A percentile compares a stretch with the other conserved stretches of the same genome.
These are phyloP conservation scores for Leucoma salicis DNA, from an alignment of 2,888 invertebrate genomes.

Conservation along the genomic window DNA sequence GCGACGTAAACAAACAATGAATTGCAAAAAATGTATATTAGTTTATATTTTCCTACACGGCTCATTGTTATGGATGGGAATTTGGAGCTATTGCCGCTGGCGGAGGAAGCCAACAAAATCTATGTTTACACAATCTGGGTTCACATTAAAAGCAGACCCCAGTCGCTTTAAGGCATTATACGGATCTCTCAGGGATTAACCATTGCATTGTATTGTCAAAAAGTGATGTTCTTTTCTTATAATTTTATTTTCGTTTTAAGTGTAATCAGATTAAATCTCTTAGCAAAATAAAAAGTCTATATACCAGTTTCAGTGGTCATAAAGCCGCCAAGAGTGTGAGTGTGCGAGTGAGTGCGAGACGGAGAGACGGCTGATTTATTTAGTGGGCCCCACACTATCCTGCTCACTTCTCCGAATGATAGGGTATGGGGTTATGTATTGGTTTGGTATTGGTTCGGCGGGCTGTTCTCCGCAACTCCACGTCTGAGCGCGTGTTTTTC, in stretches of 20 bases:
- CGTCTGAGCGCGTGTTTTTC: no score
- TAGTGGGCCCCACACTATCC: no score
- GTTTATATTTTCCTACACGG: background rate
- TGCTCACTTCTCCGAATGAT: no score
- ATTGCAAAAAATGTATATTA: background rate
- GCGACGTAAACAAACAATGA: constrained; percentile 9
- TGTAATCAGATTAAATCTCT: no score
- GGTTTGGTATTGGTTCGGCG: no score
- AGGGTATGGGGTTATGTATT: no score
- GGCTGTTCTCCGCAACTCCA: no score
- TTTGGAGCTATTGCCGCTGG: constrained; percentile 27
- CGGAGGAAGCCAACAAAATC: constrained; percentile 65
- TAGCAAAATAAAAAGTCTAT: background rate
- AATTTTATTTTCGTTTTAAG: background rate
- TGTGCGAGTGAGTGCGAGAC: no score
- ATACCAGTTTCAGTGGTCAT: no score
- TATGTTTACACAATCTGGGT: constrained; percentile 69
- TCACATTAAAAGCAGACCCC: constrained; percentile 62
- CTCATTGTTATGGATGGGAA: constrained; percentile 9
- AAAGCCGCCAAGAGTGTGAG: no score
- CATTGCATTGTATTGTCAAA: constrained; percentile 42
- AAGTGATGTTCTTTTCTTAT: constrained; percentile 25
- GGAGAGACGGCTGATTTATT: no score
- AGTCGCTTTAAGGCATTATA: constrained; percentile 62
- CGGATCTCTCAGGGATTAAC: constrained; percentile 55